Conservation (phyloP, 2,113 vertebrate genomes). For the Cephalopholis sonnerati region DNA sequence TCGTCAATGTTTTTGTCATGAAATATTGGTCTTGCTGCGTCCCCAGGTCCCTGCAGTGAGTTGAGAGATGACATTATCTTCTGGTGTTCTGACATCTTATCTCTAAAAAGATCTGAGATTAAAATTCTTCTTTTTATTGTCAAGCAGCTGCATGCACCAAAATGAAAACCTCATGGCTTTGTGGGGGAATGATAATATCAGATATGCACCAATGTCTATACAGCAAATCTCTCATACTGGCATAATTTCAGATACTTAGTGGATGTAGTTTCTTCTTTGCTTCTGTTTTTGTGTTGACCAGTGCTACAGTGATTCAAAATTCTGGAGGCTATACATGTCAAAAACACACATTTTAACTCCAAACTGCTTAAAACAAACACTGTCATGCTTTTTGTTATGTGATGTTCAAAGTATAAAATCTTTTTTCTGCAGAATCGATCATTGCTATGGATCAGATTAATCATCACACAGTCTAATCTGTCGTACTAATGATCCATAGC, state of each 20-base stretch:
- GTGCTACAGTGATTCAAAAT: not conserved
- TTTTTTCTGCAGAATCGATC: not conserved
- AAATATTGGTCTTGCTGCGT: not conserved
- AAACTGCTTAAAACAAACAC: not conserved
- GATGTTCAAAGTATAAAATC: not conserved
- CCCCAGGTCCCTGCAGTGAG: not conserved
- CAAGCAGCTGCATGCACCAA: conserved; percentile 3
- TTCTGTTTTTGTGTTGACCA: not conserved
- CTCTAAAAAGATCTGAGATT: conserved; percentile 20
- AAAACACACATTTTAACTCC: not conserved
- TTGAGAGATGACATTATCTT: conserved; percentile 22
- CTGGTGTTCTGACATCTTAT: conserved; percentile 23
- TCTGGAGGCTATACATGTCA: not conserved
- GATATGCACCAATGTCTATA: not conserved
- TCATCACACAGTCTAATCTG: not conserved
- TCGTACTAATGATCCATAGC: not conserved
- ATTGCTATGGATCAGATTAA: not conserved
- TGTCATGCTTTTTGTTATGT: not conserved
- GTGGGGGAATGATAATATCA: not conserved
- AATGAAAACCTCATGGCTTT: not conserved
- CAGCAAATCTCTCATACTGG: not conserved
- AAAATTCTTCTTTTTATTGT: not conserved
- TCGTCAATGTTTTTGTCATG: not conserved
- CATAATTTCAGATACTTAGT: not conserved
- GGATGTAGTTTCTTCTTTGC: not conserved